Percentiles rank a stretch among this genome's conserved stretches.
phyloP scores from a whole-genome alignment of 2,888 invertebrate species.

The Tetranychus truncatus region DNA sequence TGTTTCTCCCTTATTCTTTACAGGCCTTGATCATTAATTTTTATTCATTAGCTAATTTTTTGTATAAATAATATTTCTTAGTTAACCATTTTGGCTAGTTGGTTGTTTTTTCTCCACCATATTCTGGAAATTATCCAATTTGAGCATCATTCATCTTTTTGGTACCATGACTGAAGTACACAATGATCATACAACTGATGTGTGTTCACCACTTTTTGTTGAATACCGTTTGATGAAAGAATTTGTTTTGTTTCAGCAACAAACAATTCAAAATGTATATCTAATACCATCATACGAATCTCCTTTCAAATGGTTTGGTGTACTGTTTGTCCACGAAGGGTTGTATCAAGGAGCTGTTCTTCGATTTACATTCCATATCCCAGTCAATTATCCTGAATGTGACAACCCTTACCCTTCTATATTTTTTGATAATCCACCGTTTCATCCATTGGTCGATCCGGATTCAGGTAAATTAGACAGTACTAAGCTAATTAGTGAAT shows the following conservation, averaged over 20 bases:
- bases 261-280: constrained; percentile 70
- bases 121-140: too few relatives aligned
- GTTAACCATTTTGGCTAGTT: too few relatives aligned
- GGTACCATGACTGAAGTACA: too few relatives aligned
- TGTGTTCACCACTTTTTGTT: not conserved
- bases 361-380: constrained; percentile 65
- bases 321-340: constrained; percentile 71
- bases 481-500: constrained; percentile 58
- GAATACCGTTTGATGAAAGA: constrained; percentile 18
- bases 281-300: constrained; percentile 74
- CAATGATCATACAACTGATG: not conserved
- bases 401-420: constrained; percentile 45
- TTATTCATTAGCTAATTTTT: too few relatives aligned
- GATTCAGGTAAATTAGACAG: constrained; percentile 58
- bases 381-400: constrained; percentile 58
- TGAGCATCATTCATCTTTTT: too few relatives aligned
- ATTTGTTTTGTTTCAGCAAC: constrained; percentile 54
- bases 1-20: too few relatives aligned
- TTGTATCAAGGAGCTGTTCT: constrained; percentile 74
- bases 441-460: constrained; percentile 66
- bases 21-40: too few relatives aligned
- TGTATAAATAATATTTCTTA: too few relatives aligned
- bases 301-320: constrained; percentile 67
- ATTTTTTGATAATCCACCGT: constrained; percentile 60
- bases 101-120: too few relatives aligned